Evolutionary conservation across 1,140 invertebrate species (phyloP).

Genomic region (Polypedilum pembai): DNA sequence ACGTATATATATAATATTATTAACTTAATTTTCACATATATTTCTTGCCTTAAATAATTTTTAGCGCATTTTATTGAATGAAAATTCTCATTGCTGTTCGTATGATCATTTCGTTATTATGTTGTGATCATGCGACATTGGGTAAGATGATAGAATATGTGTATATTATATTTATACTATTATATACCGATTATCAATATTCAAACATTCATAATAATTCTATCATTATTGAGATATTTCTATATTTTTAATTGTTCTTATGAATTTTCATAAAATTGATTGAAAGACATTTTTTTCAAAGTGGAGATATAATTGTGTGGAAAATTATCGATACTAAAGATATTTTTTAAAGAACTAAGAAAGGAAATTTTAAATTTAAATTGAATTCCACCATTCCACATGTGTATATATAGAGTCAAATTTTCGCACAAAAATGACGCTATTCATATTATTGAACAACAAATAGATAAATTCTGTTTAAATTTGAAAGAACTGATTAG

Average conservation of each 20-base stretch:
- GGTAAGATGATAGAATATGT: conserved; percentile 18
- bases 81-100: neutral
- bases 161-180: neutral
- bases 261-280: no score
- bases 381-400: no score
- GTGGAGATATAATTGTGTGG: no score
- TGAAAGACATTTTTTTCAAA: no score
- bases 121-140: neutral
- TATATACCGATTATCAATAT: neutral
- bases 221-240: neutral
- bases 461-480: no score
- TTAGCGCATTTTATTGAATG: neutral
- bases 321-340: no score
- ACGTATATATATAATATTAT: neutral
- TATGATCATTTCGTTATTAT: neutral
- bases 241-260: neutral
- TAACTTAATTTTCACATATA: neutral
- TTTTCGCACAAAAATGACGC: no score
- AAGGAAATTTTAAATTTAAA: no score
- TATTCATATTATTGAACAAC: no score
- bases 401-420: no score
- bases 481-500: no score
- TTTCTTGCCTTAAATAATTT: neutral
- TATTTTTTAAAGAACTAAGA: no score
- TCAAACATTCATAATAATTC: neutral